These are phyloP conservation scores for Diadumene lineata DNA, from an alignment of 92 coral and sea anemone genomes.

Conservation along the genomic window DNA sequence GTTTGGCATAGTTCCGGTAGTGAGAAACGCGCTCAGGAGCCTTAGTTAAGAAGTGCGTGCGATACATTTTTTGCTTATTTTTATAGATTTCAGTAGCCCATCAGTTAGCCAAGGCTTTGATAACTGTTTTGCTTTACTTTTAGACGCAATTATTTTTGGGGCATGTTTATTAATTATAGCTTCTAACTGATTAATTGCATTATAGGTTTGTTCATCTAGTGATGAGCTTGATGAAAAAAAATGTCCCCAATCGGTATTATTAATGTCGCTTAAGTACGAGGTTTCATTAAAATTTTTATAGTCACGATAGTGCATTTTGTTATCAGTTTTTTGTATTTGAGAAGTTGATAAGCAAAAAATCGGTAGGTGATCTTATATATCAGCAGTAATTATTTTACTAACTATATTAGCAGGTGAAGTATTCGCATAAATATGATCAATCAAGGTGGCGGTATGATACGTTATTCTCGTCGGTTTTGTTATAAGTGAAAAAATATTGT, in stretches of 20 bases:
- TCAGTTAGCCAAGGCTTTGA: constrained; percentile 39
- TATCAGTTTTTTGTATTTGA: background rate
- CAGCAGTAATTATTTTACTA: too few relatives aligned
- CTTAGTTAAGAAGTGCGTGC: constrained; percentile 11
- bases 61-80: constrained; percentile 27
- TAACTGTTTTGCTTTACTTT: constrained; percentile 11
- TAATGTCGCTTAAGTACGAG: background rate
- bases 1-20: constrained; percentile 23
- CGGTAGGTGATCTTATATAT: too few relatives aligned
- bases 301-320: constrained; percentile 14
- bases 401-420: too few relatives aligned
- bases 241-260: background rate
- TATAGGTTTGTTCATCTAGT: constrained; percentile 1
- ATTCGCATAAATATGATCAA: too few relatives aligned
- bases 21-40: background rate
- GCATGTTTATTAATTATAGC: constrained; percentile 35
- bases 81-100: constrained; percentile 32
- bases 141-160: constrained; percentile 11
- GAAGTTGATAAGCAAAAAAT: too few relatives aligned
- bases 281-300: constrained; percentile 12
- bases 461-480: too few relatives aligned
- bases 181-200: background rate
- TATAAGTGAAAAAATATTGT: too few relatives aligned
- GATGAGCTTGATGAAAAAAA: background rate
- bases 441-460: too few relatives aligned